Evolutionary conservation across 2,888 invertebrate genomes (phyloP).

Genomic region (Hyles lineata): DNA sequence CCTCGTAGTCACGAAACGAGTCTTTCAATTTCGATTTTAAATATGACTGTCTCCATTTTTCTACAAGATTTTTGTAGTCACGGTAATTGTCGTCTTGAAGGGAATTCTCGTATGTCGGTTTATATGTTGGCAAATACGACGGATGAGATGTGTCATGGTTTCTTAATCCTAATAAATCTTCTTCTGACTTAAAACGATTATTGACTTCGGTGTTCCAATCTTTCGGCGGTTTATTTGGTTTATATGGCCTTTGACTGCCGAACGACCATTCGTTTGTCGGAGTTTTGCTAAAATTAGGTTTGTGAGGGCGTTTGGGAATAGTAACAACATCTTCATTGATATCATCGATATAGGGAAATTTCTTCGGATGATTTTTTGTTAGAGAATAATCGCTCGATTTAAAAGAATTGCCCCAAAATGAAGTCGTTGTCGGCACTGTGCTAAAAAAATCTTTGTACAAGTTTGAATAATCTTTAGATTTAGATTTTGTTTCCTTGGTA

Average conservation of each 20-base stretch:
- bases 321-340: constrained; percentile 66
- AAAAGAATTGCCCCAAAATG: constrained; percentile 70
- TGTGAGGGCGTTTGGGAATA: constrained; percentile 69
- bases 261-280: constrained; percentile 61
- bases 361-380: constrained; percentile 59
- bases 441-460: constrained; percentile 64
- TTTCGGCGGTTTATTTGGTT: constrained; percentile 54
- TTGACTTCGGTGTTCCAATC: constrained; percentile 69
- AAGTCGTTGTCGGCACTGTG: constrained; percentile 57
- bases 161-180: constrained; percentile 75
- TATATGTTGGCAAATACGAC: constrained; percentile 66
- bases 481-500: constrained; percentile 57
- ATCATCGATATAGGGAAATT: constrained; percentile 56
- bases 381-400: constrained; percentile 63
- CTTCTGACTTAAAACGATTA: constrained; percentile 74
- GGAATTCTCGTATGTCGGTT: constrained; percentile 54
- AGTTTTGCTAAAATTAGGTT: constrained; percentile 56
- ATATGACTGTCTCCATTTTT: constrained; percentile 77
- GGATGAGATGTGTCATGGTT: constrained; percentile 75
- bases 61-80: constrained; percentile 71
- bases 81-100: constrained; percentile 61
- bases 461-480: constrained; percentile 62
- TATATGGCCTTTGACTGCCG: constrained; percentile 57
- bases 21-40: constrained; percentile 74
- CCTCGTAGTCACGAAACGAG: constrained; percentile 65